Evolutionary conservation across 2,888 invertebrate species (phyloP).

Genomic region (Trissolcus brochymenae): DNA sequence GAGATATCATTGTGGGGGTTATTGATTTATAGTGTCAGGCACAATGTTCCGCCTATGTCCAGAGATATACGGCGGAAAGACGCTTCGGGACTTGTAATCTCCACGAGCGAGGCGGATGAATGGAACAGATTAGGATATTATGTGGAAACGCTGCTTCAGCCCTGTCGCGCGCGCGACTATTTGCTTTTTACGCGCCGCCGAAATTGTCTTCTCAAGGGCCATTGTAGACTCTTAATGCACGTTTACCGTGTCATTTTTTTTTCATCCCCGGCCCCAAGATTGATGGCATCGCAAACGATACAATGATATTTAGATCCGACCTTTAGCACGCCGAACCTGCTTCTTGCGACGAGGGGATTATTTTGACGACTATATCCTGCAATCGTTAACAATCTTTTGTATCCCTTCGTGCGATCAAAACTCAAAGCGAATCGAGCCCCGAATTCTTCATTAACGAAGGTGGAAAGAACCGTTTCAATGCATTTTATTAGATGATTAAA

Average conservation of each 20-base stretch:
- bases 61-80: slow-evolving; percentile 28
- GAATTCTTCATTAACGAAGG: too few species aligned
- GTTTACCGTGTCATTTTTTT: slow-evolving; percentile 24
- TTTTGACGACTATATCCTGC: too few species aligned
- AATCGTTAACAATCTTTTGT: too few species aligned
- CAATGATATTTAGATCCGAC: too few species aligned
- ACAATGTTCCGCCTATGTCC: slow-evolving; percentile 28
- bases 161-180: neutral
- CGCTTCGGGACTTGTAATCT: slow-evolving; percentile 45
- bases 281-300: too few species aligned
- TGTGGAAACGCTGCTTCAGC: slow-evolving; percentile 12
- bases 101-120: slow-evolving; percentile 30
- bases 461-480: too few species aligned
- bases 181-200: slow-evolving; percentile 14
- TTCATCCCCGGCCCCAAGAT: neutral
- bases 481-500: too few species aligned
- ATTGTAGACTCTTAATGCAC: slow-evolving; percentile 30
- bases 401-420: too few species aligned
- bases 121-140: slow-evolving; percentile 39
- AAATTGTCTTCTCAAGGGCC: slow-evolving; percentile 16
- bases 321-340: too few species aligned
- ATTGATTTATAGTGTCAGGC: slow-evolving; percentile 44
- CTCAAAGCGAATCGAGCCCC: too few species aligned
- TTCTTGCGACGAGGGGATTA: too few species aligned
- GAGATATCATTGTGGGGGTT: slow-evolving; percentile 45